Conservation (phyloP, 2,113 vertebrate genomes). For the Clupea harengus region DNA sequence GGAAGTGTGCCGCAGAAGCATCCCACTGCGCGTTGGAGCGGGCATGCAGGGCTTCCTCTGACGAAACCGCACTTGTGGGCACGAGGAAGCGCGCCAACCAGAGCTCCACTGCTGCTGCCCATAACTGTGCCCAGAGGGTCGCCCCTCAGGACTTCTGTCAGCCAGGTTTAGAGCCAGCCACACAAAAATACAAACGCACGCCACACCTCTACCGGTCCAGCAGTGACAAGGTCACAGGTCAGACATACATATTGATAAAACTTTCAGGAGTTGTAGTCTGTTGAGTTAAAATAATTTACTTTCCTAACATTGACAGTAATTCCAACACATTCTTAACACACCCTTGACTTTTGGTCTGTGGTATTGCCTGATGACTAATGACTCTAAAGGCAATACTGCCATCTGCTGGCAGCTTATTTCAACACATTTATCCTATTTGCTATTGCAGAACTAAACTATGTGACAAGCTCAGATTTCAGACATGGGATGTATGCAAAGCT, state of each 20-base stretch:
- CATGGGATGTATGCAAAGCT: neutral
- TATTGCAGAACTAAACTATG: neutral
- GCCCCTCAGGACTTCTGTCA: neutral
- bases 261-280: neutral
- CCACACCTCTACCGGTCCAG: neutral
- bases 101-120: neutral
- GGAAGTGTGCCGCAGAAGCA: conserved; percentile 31
- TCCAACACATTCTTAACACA: neutral
- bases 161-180: neutral
- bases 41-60: conserved; percentile 34
- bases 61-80: conserved; percentile 14
- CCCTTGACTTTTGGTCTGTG: neutral
- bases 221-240: neutral
- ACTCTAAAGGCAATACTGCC: neutral
- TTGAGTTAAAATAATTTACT: neutral
- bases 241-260: neutral
- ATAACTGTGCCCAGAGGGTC: neutral
- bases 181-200: neutral
- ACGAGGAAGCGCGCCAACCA: neutral
- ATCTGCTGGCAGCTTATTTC: neutral
- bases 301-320: neutral
- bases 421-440: neutral
- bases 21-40: conserved; percentile 36
- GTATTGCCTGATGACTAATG: neutral
- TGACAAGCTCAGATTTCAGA: neutral